Evolutionary conservation across 2,113 vertebrate species (phyloP).

Genomic region (Pangasianodon gigas): DNA sequence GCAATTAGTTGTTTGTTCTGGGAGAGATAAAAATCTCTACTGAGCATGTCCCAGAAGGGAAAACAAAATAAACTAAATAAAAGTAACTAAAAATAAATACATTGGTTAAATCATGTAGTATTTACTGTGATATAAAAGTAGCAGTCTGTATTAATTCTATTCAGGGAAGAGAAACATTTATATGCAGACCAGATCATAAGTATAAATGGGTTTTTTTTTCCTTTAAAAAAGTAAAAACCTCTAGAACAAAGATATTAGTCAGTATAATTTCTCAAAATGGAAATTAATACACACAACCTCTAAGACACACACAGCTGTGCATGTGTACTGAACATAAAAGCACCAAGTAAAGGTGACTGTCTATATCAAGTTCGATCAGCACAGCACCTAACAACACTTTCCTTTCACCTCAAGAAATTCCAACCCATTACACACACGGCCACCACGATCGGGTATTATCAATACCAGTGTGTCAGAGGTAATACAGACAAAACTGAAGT

Average conservation of each 20-base stretch:
- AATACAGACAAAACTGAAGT: not conserved
- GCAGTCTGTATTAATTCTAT: not conserved
- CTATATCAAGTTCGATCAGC: not conserved
- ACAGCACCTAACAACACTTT: not conserved
- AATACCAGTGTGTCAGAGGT: slow-evolving; percentile 25
- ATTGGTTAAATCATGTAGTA: not conserved
- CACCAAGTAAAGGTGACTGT: not conserved
- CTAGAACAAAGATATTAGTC: not conserved
- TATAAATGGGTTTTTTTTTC: not conserved
- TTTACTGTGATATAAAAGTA: not conserved
- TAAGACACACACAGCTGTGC: not conserved
- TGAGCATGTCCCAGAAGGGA: not conserved
- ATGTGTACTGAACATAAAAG: not conserved
- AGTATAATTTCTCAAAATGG: not conserved
- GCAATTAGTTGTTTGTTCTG: not conserved
- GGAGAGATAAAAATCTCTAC: not conserved
- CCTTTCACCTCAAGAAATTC: not conserved
- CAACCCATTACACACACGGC: too few relatives aligned
- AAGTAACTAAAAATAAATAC: not conserved
- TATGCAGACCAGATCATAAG: not conserved
- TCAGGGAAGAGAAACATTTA: not conserved
- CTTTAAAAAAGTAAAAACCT: not conserved
- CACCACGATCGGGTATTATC: not conserved
- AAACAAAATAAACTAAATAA: not conserved
- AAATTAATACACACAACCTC: not conserved